Percentiles rank a stretch among this genome's conserved stretches.
Evolutionary conservation across 2,113 vertebrate genomes (phyloP).

Genomic region (Trematocara zebra): DNA sequence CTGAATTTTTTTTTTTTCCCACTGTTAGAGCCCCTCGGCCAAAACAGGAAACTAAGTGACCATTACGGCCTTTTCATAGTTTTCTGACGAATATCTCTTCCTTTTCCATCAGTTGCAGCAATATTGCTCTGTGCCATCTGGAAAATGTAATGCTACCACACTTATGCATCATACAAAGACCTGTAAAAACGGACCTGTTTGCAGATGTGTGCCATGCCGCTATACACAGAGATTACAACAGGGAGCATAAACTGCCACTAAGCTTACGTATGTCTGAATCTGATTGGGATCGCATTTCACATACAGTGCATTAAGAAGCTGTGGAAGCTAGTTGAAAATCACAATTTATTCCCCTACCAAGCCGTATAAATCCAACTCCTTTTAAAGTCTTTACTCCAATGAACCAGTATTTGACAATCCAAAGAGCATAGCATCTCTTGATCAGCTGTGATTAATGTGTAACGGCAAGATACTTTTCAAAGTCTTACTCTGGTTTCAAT

Average conservation of each 20-base stretch:
- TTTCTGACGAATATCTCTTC: neutral
- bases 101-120: neutral
- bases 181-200: neutral
- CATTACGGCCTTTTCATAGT: neutral
- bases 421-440: neutral
- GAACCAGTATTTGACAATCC: neutral
- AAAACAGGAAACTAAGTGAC: neutral
- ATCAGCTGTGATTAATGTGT: neutral
- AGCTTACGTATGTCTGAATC: neutral
- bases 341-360: neutral
- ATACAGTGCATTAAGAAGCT: neutral
- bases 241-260: neutral
- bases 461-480: neutral
- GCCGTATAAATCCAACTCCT: neutral
- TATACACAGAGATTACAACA: neutral
- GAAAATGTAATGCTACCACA: neutral
- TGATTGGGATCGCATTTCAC: neutral
- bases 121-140: neutral
- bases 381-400: neutral
- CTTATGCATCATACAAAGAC: neutral
- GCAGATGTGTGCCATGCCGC: neutral
- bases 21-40: neutral
- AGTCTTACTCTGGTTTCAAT: neutral
- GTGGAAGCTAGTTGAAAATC: neutral
- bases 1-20: rapidly evolving